A percentile compares a stretch with the other conserved stretches of the same genome.
Conservation (phyloP, 1,140 invertebrate genomes). For the Neodiprion lecontei region DNA sequence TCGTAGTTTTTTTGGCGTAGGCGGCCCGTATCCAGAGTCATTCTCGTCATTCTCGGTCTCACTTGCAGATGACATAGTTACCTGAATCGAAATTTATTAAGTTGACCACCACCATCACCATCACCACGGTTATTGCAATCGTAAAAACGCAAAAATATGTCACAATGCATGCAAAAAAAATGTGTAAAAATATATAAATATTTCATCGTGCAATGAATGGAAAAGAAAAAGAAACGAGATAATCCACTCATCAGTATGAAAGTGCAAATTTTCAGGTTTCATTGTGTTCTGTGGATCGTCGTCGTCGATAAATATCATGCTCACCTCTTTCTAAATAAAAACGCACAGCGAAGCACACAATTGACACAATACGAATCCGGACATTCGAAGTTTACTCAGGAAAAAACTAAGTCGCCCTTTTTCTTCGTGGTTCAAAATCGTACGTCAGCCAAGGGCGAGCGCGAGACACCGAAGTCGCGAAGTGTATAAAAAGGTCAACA, state of each 20-base stretch:
- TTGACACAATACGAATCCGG: too few relatives aligned
- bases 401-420: too few relatives aligned
- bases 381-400: too few relatives aligned
- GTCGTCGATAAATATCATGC: too few relatives aligned
- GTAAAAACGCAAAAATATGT: conserved; percentile 16
- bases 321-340: too few relatives aligned
- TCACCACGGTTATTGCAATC: conserved; percentile 7
- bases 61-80: conserved; percentile 22
- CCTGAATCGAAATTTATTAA: conserved; percentile 23
- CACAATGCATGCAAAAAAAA: neutral
- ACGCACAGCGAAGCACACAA: too few relatives aligned
- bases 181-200: neutral
- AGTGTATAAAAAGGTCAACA: too few relatives aligned
- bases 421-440: too few relatives aligned
- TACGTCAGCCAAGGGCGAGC: too few relatives aligned
- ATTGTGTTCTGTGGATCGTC: neutral
- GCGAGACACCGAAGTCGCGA: too few relatives aligned
- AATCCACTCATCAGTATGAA: neutral
- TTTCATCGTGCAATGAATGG: neutral
- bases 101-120: conserved; percentile 21
- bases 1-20: conserved; percentile 15
- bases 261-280: neutral
- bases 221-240: conserved; percentile 1
- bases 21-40: conserved; percentile 11
- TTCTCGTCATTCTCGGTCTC: conserved; percentile 23